These are phyloP conservation scores for Oreochromis niloticus DNA, from an alignment of 2,113 vertebrate genomes.

Conservation along the genomic window DNA sequence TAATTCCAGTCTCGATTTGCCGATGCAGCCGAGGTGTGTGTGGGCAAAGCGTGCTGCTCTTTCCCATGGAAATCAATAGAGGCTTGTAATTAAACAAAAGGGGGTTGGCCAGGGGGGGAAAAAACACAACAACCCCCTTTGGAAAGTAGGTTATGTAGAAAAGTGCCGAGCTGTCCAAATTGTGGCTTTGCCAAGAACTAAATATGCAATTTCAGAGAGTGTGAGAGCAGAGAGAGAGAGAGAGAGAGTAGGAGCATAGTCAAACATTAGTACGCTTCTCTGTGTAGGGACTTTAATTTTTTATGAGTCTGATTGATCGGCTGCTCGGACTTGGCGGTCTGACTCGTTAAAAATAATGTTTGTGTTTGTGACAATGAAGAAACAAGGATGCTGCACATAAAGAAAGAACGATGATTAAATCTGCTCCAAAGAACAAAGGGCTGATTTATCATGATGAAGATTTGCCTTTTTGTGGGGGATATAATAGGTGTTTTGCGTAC, in stretches of 20 bases:
- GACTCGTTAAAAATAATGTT: constrained; percentile 54
- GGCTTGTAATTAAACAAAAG: constrained; percentile 82
- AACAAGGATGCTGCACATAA: constrained; percentile 6
- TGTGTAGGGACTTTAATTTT: constrained; percentile 49
- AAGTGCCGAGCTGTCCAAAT: constrained; percentile 71
- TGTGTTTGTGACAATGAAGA: constrained; percentile 40
- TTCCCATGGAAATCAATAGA: constrained; percentile 82
- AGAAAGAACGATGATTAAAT: not conserved
- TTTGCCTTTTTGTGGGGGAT: not conserved
- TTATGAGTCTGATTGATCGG: constrained; percentile 64
- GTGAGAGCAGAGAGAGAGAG: constrained; percentile 29
- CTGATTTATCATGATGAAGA: not conserved
- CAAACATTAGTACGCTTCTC: constrained; percentile 48
- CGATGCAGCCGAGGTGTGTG: constrained; percentile 67
- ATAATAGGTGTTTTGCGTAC: constrained; percentile 8
- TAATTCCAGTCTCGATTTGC: constrained; percentile 70
- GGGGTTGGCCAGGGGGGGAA: constrained; percentile 60
- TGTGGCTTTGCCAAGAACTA: constrained; percentile 63
- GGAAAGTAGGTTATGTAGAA: constrained; percentile 76
- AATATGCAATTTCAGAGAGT: constrained; percentile 60
- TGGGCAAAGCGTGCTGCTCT: constrained; percentile 70
- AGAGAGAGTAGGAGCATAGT: constrained; percentile 17
- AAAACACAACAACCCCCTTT: constrained; percentile 57
- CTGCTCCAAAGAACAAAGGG: constrained; percentile 22
- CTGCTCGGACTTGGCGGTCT: constrained; percentile 23